Conservation (phyloP, 2,888 invertebrate genomes). For the Caenorhabditis drosophilae region DNA sequence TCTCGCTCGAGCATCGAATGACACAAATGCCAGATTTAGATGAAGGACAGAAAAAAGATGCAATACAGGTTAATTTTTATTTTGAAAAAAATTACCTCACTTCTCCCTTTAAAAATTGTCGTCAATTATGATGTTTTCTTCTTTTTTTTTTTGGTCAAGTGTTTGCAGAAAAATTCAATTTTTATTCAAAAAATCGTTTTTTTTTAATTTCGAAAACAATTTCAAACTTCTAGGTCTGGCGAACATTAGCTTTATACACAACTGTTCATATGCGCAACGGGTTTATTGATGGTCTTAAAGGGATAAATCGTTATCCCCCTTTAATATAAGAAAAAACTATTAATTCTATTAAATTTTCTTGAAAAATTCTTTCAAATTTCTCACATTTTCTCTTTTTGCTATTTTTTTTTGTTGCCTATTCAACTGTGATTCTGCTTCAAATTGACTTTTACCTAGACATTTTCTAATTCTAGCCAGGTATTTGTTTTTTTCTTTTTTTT, state of each 20-base stretch:
- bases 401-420: conserved; percentile 2
- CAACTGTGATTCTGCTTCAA: conserved; percentile 2
- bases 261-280: conserved; percentile 62
- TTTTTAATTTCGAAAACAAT: neutral
- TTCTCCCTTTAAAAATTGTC: neutral
- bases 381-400: no score
- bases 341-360: no score
- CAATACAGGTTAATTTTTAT: conserved; percentile 43
- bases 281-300: conserved; percentile 58
- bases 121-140: neutral
- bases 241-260: conserved; percentile 60
- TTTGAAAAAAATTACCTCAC: no score
- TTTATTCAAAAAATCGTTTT: no score
- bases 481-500: conserved; percentile 1
- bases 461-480: neutral
- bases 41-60: conserved; percentile 51
- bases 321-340: conserved; percentile 32
- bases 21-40: conserved; percentile 45
- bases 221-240: conserved; percentile 48
- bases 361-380: no score
- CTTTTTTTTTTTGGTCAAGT: neutral
- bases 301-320: conserved; percentile 42
- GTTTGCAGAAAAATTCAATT: no score
- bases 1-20: conserved; percentile 50
- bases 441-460: neutral